A percentile compares a stretch with the other conserved stretches of the same genome.
phyloP scores from a whole-genome alignment of 2,888 invertebrate genomes.

The Itoplectis maculator region DNA sequence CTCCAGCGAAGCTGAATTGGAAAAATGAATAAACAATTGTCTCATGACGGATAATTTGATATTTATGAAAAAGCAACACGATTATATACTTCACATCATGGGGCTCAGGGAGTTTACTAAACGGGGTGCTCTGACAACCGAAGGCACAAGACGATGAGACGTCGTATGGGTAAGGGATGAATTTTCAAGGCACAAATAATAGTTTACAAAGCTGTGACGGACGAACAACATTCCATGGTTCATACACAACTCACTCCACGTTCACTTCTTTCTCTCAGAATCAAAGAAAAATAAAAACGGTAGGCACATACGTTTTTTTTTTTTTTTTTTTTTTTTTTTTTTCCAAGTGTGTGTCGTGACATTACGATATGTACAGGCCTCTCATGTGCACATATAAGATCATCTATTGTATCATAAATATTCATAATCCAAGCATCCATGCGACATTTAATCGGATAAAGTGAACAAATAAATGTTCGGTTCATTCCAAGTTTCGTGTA shows the following conservation, averaged over 20 bases:
- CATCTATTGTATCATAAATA: slow-evolving; percentile 52
- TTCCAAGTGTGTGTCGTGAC: slow-evolving; percentile 73
- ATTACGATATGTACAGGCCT: slow-evolving; percentile 75
- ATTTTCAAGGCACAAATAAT: slow-evolving; percentile 67
- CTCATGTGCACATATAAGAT: slow-evolving; percentile 74
- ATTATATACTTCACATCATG: slow-evolving; percentile 73
- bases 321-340: slow-evolving; percentile 54
- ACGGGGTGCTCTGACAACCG: slow-evolving; percentile 48
- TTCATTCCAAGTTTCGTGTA: slow-evolving; percentile 80
- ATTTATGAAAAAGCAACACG: slow-evolving; percentile 73
- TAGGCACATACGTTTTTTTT: slow-evolving; percentile 62
- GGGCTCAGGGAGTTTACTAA: slow-evolving; percentile 55
- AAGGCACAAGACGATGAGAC: slow-evolving; percentile 40
- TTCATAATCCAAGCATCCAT: slow-evolving; percentile 79
- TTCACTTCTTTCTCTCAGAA: slow-evolving; percentile 31
- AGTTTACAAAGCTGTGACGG: slow-evolving; percentile 74
- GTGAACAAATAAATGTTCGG: slow-evolving; percentile 78
- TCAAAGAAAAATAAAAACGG: slow-evolving; percentile 66
- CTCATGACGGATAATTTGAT: slow-evolving; percentile 51
- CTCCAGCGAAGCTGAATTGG: slow-evolving; percentile 79
- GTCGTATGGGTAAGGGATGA: slow-evolving; percentile 30
- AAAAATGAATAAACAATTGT: slow-evolving; percentile 56
- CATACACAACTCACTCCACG: slow-evolving; percentile 58
- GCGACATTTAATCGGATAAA: slow-evolving; percentile 81
- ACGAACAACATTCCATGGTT: slow-evolving; percentile 75